phyloP scores from a whole-genome alignment of 2,888 invertebrate species.

The Deilephila elpenor region DNA sequence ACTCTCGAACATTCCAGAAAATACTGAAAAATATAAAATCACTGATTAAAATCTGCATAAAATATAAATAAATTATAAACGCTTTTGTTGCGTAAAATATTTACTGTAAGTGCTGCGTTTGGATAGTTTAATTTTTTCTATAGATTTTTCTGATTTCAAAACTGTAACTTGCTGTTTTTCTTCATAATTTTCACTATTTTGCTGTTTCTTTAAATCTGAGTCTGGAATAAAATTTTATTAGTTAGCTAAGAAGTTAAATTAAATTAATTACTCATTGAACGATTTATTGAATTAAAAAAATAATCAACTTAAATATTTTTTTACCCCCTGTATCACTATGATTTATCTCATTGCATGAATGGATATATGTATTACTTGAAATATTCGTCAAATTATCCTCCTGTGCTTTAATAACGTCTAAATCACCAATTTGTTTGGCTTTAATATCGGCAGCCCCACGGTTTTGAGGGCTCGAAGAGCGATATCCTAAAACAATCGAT shows the following conservation, averaged over 20 bases:
- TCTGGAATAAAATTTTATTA: background rate
- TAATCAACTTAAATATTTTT: background rate
- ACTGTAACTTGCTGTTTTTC: background rate
- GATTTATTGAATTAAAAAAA: too few relatives aligned
- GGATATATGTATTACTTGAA: background rate
- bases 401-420: background rate
- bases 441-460: constrained; percentile 35
- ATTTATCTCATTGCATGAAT: background rate
- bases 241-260: background rate
- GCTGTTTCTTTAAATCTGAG: background rate
- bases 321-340: background rate
- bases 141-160: background rate
- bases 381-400: constrained; percentile 32
- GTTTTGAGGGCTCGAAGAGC: constrained; percentile 43
- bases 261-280: background rate
- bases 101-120: constrained; percentile 2
- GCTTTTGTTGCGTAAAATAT: background rate
- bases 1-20: constrained; percentile 46
- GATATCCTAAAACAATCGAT: constrained; percentile 48
- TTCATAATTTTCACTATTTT: background rate
- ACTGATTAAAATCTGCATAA: too few relatives aligned
- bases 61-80: too few relatives aligned
- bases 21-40: background rate
- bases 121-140: background rate
- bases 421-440: constrained; percentile 33